Percentiles rank a stretch among this genome's conserved stretches.
Conservation (phyloP, 2,888 invertebrate species). For the Tenodera sinensis region DNA sequence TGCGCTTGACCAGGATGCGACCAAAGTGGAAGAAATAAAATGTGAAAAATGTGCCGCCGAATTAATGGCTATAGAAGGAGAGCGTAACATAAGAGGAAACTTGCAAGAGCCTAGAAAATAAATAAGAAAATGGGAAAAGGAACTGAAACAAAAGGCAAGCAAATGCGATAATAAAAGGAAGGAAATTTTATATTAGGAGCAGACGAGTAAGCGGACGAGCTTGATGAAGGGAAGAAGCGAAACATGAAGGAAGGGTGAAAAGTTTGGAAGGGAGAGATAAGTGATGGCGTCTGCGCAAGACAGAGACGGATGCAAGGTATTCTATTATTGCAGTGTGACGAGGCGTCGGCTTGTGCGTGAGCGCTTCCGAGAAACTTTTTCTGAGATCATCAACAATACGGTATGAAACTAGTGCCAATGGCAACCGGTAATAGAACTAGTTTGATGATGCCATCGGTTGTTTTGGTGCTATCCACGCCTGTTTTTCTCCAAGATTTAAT, state of each 20-base stretch:
- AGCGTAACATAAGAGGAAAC: background rate
- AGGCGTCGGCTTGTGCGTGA: background rate
- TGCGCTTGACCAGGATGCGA: background rate
- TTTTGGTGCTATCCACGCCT: no score
- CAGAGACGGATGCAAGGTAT: background rate
- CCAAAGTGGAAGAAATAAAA: background rate
- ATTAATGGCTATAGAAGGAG: background rate
- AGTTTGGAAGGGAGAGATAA: background rate
- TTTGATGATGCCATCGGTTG: no score
- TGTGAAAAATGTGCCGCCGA: background rate
- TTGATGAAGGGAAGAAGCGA: background rate
- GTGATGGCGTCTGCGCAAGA: background rate
- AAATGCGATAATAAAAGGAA: background rate
- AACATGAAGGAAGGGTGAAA: background rate
- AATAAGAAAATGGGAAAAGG: background rate
- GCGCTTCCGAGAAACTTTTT: background rate
- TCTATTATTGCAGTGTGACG: background rate
- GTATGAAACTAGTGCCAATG: background rate
- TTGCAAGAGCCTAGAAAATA: background rate
- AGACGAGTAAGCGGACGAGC: background rate
- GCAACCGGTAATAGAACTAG: no score
- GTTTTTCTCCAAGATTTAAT: no score
- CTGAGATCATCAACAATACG: background rate
- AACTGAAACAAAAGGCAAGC: background rate
- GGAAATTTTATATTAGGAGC: background rate